Conservation (phyloP, 2,888 invertebrate genomes). For the Colletes collaris region DNA sequence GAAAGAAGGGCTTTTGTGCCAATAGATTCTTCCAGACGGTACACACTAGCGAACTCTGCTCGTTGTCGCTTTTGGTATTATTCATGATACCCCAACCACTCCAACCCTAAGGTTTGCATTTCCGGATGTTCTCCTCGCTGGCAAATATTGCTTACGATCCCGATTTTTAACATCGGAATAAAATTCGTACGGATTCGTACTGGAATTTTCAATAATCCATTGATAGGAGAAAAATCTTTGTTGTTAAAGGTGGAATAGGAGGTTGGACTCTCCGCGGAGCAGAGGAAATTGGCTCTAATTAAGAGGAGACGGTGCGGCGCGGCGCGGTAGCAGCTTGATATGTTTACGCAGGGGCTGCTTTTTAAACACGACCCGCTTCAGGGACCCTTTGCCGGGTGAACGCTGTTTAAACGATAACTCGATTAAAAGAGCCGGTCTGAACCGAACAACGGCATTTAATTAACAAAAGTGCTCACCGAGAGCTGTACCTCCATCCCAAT, state of each 20-base stretch:
- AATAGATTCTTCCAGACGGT: too few relatives aligned
- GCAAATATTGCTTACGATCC: too few relatives aligned
- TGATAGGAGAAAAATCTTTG: background rate
- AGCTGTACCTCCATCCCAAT: constrained; percentile 66
- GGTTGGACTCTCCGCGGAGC: background rate
- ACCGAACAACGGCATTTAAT: constrained; percentile 80
- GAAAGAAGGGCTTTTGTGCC: too few relatives aligned
- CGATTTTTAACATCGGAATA: too few relatives aligned
- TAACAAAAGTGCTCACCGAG: constrained; percentile 79
- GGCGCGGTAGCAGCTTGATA: constrained; percentile 64
- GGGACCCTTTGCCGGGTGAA: constrained; percentile 69
- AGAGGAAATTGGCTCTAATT: constrained; percentile 73
- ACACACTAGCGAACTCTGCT: too few relatives aligned
- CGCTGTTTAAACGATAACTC: constrained; percentile 78
- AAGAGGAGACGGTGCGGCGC: constrained; percentile 61
- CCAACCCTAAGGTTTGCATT: too few relatives aligned
- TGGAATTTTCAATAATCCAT: too few relatives aligned
- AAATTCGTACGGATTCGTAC: too few relatives aligned
- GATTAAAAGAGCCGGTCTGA: constrained; percentile 76
- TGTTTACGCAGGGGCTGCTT: constrained; percentile 74
- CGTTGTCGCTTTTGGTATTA: too few relatives aligned
- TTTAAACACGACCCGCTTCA: constrained; percentile 68
- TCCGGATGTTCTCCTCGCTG: too few relatives aligned
- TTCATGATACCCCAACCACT: too few relatives aligned
- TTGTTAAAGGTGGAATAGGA: constrained; percentile 1